These are phyloP conservation scores for Epinephelus moara DNA, from an alignment of 2,113 vertebrate species.

Conservation along the genomic window DNA sequence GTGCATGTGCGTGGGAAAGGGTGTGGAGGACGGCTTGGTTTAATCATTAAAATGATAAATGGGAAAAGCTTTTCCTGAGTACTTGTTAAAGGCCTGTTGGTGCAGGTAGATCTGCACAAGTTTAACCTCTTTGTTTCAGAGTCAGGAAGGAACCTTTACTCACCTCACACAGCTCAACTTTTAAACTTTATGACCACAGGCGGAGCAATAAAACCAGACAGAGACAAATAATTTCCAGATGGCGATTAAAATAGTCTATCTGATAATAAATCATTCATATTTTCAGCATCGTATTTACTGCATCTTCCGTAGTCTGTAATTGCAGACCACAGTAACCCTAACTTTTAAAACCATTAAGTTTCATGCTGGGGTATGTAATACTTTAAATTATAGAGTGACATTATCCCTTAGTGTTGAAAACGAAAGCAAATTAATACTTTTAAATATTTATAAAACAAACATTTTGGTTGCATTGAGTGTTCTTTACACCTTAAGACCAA, in stretches of 20 bases:
- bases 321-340: background rate
- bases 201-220: constrained; percentile 17
- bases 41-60: constrained; percentile 69
- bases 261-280: constrained; percentile 11
- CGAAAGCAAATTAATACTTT: background rate
- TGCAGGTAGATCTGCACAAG: constrained; percentile 42
- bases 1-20: constrained; percentile 30
- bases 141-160: constrained; percentile 8
- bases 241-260: constrained; percentile 6
- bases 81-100: constrained; percentile 48
- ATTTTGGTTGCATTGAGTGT: background rate
- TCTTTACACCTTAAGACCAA: background rate
- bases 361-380: background rate
- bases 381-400: background rate
- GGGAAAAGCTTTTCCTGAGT: background rate
- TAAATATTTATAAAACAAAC: background rate
- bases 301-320: constrained; percentile 1
- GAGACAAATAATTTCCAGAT: constrained; percentile 33
- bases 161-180: background rate
- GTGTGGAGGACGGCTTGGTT: constrained; percentile 35
- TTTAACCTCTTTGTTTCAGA: constrained; percentile 36
- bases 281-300: background rate
- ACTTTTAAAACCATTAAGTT: background rate
- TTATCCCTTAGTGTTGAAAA: background rate
- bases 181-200: constrained; percentile 27